phyloP scores from a whole-genome alignment of 2,113 vertebrate species.

The Paradoxurus hermaphroditus region DNA sequence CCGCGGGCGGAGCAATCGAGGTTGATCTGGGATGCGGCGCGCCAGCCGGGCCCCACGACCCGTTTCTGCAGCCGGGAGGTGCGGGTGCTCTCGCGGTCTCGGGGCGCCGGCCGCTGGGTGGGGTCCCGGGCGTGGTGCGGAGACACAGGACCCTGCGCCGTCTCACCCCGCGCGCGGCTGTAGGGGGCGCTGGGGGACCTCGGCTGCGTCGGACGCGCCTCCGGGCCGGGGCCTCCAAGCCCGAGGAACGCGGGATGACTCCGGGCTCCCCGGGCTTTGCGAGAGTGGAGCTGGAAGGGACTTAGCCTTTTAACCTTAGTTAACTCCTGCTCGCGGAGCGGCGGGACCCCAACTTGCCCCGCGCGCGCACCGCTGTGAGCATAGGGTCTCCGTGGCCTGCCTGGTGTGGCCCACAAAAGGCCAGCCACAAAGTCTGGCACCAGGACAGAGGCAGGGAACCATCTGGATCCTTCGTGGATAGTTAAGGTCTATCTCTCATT shows the following conservation, averaged over 20 bases:
- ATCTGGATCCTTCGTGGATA: background rate
- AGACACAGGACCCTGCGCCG: background rate
- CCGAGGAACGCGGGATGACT: accelerated
- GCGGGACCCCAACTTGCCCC: background rate
- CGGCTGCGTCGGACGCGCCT: background rate
- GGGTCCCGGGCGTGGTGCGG: conserved; percentile 51
- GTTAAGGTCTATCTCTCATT: background rate
- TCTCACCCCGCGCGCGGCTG: conserved; percentile 32
- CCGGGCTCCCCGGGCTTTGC: background rate
- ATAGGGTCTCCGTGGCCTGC: background rate
- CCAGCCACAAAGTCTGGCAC: background rate
- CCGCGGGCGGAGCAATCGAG: conserved; percentile 36
- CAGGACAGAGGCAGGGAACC: accelerated
- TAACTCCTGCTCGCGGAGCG: too few relatives aligned
- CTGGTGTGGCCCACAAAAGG: background rate
- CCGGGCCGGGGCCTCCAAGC: background rate
- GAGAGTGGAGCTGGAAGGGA: background rate
- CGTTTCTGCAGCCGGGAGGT: background rate
- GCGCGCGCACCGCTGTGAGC: background rate
- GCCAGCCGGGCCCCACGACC: background rate
- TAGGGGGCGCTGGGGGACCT: conserved; percentile 75
- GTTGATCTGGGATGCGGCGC: background rate
- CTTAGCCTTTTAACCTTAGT: background rate
- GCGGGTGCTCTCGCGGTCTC: background rate
- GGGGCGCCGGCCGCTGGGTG: conserved; percentile 28